Evolutionary conservation across 1,140 invertebrate species (phyloP), one percentile per base, ranked within the genome.

Genomic region (Riptortus pedestris): DNA sequence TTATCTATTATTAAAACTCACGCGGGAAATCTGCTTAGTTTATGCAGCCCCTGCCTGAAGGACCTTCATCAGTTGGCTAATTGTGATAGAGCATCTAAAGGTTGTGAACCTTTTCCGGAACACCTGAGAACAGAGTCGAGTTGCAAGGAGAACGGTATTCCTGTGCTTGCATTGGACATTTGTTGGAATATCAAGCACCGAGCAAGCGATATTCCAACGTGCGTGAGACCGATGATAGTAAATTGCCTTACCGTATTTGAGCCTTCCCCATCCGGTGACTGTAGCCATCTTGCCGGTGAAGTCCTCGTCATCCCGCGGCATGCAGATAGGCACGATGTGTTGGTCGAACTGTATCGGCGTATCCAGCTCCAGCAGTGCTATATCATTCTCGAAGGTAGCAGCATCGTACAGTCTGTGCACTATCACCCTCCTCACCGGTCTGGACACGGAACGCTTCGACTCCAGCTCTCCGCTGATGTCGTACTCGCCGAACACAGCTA

Each of bases 291-390:
- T 79, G 2, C 88, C 88, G 0, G 87, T 88, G 72, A 89, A 91
- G 72, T 91, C 87, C 7, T 84, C 81, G n/a, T 80, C 77, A 64
- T 90, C 87, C 0, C 83, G 77, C 3, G 92, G 92, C 81, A 96
- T 85, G 74, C 92, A 96, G 72, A 95, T 93, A 1, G 93, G 92
- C 12, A 95, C 89, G 65, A 95, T 91, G 73, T 93, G 90, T 2
- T 84, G 80, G 70, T 93, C 88, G 71, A 88, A 91, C 65, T 84
- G 81, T n/a, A 95, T 79, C 0, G 90, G 83, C 20, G 83, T 80
- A 66, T 94, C 91, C 65, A 95, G 71, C 72, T 93, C 90, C 43
- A 93, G 72, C 9, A 95, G 73, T 0, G 91, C 91, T 66, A 94
- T 78, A 72, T 95, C 91, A 71, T 93, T 94, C 71, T 93, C 91